phyloP scores from a whole-genome alignment of 2,888 invertebrate species.

The Caenorhabditis sp. region DNA sequence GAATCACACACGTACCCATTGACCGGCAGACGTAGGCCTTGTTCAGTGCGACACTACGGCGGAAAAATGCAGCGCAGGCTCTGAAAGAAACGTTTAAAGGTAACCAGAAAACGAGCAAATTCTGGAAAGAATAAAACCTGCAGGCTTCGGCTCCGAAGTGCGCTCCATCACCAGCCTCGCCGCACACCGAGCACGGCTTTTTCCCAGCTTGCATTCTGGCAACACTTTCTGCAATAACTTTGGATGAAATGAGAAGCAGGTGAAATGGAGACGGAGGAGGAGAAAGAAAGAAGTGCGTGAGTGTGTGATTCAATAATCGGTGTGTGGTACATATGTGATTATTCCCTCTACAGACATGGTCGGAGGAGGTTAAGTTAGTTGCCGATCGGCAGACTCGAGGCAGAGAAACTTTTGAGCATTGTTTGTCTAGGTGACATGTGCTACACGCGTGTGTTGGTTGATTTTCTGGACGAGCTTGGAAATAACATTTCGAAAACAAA shows the following conservation, averaged over 20 bases:
- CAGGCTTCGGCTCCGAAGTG: constrained; percentile 67
- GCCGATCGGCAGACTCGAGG: no score
- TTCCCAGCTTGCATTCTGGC: constrained; percentile 32
- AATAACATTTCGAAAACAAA: background rate
- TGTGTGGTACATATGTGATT: no score
- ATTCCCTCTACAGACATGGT: no score
- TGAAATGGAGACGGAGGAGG: constrained; percentile 2
- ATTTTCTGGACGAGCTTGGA: constrained; percentile 3
- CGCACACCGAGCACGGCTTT: constrained; percentile 61
- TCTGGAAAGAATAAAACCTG: constrained; percentile 29
- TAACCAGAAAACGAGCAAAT: background rate
- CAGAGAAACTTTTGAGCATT: constrained; percentile 14
- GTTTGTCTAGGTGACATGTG: constrained; percentile 49
- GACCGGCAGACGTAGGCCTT: constrained; percentile 72
- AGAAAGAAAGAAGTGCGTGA: constrained; percentile 7
- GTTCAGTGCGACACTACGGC: constrained; percentile 72
- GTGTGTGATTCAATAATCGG: constrained; percentile 44
- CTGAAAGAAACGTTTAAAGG: constrained; percentile 43
- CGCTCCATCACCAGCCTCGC: constrained; percentile 63
- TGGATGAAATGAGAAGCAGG: background rate
- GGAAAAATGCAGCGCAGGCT: constrained; percentile 76
- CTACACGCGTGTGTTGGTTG: constrained; percentile 6
- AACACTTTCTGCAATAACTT: no score
- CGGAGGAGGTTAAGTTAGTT: no score
- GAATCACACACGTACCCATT: constrained; percentile 66